Conservation (phyloP, 2,797 vertebrate genomes). For the Parauchenoglanis punctatus region DNA sequence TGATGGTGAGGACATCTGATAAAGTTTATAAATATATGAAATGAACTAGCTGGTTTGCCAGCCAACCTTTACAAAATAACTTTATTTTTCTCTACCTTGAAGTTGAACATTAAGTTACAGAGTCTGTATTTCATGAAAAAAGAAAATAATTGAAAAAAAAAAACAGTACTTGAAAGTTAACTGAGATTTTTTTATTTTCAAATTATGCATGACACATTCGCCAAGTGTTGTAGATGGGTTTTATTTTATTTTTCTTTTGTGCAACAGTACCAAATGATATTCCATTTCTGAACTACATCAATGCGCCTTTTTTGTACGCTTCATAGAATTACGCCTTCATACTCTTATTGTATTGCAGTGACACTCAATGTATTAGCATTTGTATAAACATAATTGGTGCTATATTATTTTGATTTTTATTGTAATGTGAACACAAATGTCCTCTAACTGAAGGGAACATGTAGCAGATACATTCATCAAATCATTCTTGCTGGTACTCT, state of each 20-base stretch:
- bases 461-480: slow-evolving; percentile 74
- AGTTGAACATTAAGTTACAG: slow-evolving; percentile 74
- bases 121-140: slow-evolving; percentile 80
- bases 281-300: slow-evolving; percentile 73
- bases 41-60: slow-evolving; percentile 74
- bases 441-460: slow-evolving; percentile 77
- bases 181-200: slow-evolving; percentile 71
- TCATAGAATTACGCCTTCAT: slow-evolving; percentile 66
- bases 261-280: slow-evolving; percentile 70
- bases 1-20: slow-evolving; percentile 81
- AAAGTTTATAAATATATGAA: slow-evolving; percentile 81
- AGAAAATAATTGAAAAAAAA: slow-evolving; percentile 66
- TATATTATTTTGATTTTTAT: slow-evolving; percentile 79
- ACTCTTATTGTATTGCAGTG: slow-evolving; percentile 83
- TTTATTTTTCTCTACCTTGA: slow-evolving; percentile 75
- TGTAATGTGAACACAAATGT: slow-evolving; percentile 96
- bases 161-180: slow-evolving; percentile 86
- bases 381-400: slow-evolving; percentile 92
- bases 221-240: slow-evolving; percentile 62
- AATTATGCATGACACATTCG: slow-evolving; percentile 78
- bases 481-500: slow-evolving; percentile 77
- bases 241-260: slow-evolving; percentile 53
- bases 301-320: slow-evolving; percentile 73
- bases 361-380: slow-evolving; percentile 83
- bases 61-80: slow-evolving; percentile 74